Base-by-base conservation (phyloP, 2,888 invertebrate species). In the Tholera decimalis region DNA sequence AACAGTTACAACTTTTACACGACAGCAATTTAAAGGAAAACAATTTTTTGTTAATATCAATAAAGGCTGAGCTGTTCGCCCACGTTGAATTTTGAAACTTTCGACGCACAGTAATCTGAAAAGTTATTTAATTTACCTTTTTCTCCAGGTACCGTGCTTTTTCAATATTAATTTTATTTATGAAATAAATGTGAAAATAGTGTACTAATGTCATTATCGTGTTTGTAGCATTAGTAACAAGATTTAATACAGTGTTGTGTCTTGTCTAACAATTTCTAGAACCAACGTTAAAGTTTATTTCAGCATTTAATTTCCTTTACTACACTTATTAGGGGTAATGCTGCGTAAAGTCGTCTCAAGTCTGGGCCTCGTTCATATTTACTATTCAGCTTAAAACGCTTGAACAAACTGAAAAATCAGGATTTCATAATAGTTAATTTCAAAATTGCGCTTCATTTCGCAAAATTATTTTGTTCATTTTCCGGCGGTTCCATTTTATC, bases 231-330 rank as follows among this genome's bases (percentile, higher is more conserved):
- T 22, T 24, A 7, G 7, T 47, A 41, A 41, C 13, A 61, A 35
- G 18, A 35, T 20, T 30, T 9, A 37, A 22, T 15, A 9, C 11
- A 15, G 30, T 53, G 47, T 26, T 53, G 47, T 26, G 37, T 43
- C 15, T 43, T 37, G 37, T 13, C 63, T 37, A 37, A 35, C 49
- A 54, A 62, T 35, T 26, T 28, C n/a, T n/a, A 24, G 33, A 44
- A 8, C 35, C 55, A 39, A 3, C 20, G 37, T 13, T 41, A n/a
- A 18, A 44, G 39, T 53, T 72, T 53, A 56, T 56, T 60, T 39
- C 6, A 39, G 13, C 39, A 54, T 74, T 62, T 43, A 47, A 74
- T 73, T 73, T 74, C 69, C 53, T 68, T 72, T 56, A 68, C 57
- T 73, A 49, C 41, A 54, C 47, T 54, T 49, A 47, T 57, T 43